phyloP scores from a whole-genome alignment of 92 coral and sea anemone genomes.

The Zoanthus sociatus region DNA sequence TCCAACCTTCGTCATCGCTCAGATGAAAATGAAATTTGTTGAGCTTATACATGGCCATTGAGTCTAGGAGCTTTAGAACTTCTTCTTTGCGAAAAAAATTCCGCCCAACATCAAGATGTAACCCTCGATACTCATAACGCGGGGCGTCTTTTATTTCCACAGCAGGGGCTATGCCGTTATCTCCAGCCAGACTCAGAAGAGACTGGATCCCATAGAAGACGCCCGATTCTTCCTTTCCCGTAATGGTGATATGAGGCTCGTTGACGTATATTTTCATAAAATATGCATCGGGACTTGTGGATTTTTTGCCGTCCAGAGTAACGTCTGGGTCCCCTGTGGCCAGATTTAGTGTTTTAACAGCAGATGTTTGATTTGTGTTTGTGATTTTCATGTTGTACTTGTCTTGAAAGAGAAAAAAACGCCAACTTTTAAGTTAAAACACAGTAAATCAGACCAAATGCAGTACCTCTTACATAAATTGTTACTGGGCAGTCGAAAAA shows the following conservation, averaged over 20 bases:
- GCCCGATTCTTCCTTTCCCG: slow-evolving; percentile 66
- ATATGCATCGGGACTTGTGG: slow-evolving; percentile 72
- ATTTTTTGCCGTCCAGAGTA: slow-evolving; percentile 33
- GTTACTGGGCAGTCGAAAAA: neutral
- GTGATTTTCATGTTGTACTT: slow-evolving; percentile 39
- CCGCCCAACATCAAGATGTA: slow-evolving; percentile 89
- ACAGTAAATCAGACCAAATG: neutral
- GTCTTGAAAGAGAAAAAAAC: neutral
- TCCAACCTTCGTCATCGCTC: slow-evolving; percentile 98
- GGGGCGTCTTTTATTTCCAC: slow-evolving; percentile 87
- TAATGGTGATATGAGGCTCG: slow-evolving; percentile 52
- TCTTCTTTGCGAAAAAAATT: slow-evolving; percentile 87
- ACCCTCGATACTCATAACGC: slow-evolving; percentile 87
- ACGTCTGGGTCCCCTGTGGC: slow-evolving; percentile 62
- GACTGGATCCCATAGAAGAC: slow-evolving; percentile 92
- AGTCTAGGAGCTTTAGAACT: slow-evolving; percentile 80
- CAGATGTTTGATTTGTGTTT: neutral
- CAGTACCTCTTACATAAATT: neutral
- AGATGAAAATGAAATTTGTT: slow-evolving; percentile 93
- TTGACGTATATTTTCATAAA: slow-evolving; percentile 48
- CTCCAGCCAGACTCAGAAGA: slow-evolving; percentile 68
- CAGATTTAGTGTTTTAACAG: slow-evolving; percentile 37
- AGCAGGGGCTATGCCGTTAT: slow-evolving; percentile 78
- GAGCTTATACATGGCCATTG: slow-evolving; percentile 93
- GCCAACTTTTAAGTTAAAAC: neutral